Conservation (phyloP, 2,797 vertebrate genomes). For the Ptychobarbus kaznakovi region DNA sequence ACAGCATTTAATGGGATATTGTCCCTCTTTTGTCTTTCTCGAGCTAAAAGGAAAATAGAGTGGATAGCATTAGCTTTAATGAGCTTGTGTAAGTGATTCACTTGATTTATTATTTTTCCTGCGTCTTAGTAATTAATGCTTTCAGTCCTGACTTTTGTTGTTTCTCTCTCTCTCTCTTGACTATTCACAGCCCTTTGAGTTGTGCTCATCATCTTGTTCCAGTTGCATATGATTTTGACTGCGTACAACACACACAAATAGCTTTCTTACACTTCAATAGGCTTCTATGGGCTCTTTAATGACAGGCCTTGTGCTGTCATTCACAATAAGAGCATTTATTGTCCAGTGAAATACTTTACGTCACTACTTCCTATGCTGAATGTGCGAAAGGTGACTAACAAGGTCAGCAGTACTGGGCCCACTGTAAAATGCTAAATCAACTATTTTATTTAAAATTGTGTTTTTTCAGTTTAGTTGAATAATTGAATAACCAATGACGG, state of each 20-base stretch:
- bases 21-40: slow-evolving; percentile 78
- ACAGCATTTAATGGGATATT: slow-evolving; percentile 80
- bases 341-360: slow-evolving; percentile 11
- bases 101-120: slow-evolving; percentile 75
- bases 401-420: too few relatives aligned
- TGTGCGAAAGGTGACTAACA: slow-evolving; percentile 13
- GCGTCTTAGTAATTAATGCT: slow-evolving; percentile 68
- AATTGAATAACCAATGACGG: too few relatives aligned
- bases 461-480: too few relatives aligned
- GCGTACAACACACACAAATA: slow-evolving; percentile 45
- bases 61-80: slow-evolving; percentile 78
- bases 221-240: slow-evolving; percentile 34
- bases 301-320: slow-evolving; percentile 33
- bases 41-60: slow-evolving; percentile 79
- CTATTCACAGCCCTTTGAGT: slow-evolving; percentile 64
- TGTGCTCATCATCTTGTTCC: slow-evolving; percentile 52
- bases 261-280: slow-evolving; percentile 47
- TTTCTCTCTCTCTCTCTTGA: slow-evolving; percentile 68
- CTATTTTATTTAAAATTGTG: too few relatives aligned
- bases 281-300: slow-evolving; percentile 46
- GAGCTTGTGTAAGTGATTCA: slow-evolving; percentile 78
- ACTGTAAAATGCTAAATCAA: too few relatives aligned
- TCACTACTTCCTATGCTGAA: neutral
- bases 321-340: slow-evolving; percentile 42
- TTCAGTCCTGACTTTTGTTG: slow-evolving; percentile 68